phyloP scores from a whole-genome alignment of 1,140 invertebrate species.

The Drosophila kurseongensis region DNA sequence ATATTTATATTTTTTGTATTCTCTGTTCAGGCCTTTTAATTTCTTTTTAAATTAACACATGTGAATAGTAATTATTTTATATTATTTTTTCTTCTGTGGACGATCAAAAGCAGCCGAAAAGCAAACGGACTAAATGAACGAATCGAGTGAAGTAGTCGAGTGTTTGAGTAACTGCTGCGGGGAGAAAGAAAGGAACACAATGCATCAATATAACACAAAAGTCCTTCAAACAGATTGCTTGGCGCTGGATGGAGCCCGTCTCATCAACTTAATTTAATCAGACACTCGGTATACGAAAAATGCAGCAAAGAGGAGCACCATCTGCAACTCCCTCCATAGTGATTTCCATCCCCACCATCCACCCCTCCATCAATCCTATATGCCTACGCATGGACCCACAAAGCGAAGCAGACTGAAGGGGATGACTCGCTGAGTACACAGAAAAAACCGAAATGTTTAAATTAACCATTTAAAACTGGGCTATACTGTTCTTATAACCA shows the following conservation, averaged over 20 bases:
- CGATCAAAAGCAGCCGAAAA: slow-evolving; percentile 59
- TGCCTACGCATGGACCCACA: slow-evolving; percentile 63
- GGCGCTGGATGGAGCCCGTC: slow-evolving; percentile 34
- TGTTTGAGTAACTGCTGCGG: slow-evolving; percentile 70
- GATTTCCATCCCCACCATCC: background rate
- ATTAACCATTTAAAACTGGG: no score
- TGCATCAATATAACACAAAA: slow-evolving; percentile 80
- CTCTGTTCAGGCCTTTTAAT: no score
- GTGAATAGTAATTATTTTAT: no score
- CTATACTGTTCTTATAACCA: no score
- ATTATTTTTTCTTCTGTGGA: slow-evolving; percentile 11
- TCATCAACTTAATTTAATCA: slow-evolving; percentile 83
- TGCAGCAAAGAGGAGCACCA: slow-evolving; percentile 52
- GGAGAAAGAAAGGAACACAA: slow-evolving; percentile 56
- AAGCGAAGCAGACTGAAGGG: slow-evolving; percentile 14
- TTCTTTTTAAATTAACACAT: no score
- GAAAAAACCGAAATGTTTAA: background rate
- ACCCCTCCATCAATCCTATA: slow-evolving; percentile 28
- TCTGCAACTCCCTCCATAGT: slow-evolving; percentile 4
- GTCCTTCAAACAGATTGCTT: slow-evolving; percentile 64
- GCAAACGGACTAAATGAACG: slow-evolving; percentile 70
- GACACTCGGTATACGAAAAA: slow-evolving; percentile 81
- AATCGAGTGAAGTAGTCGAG: slow-evolving; percentile 69
- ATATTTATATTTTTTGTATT: no score
- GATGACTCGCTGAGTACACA: background rate